Evolutionary conservation across 2,888 invertebrate species (phyloP), one percentile per base, ranked within the genome.

Genomic region (Phorcus lineatus): DNA sequence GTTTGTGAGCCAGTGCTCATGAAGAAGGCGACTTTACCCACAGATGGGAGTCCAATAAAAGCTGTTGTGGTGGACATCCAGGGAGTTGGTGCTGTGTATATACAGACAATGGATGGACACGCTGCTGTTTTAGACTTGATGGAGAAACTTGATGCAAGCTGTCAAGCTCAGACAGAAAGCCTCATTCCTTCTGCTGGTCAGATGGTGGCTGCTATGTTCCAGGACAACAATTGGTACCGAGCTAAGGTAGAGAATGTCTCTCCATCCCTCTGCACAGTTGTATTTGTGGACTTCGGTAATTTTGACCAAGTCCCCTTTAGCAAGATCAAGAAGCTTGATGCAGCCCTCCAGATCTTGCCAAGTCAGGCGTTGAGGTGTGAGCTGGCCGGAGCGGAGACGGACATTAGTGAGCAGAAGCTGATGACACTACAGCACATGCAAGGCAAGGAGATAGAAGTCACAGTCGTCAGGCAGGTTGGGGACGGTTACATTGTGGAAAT

Each of bases 181-280:
- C 16, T 36, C 7, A 28, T n/a, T 0, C 83, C 83, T 40, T 31
- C 31, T n/a, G 40, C 74, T 6, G 82, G 82, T 6, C 84, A 86
- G 75, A 79, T 70, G 76, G 84, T 86, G 1, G 83, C 81, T 11
- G 85, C 82, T 0, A 54, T 78, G 76, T 86, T 74, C 74, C 54
- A 78, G 9, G 82, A 84, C 36, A 83, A 82, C 2, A 55, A 57
- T 1, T 86, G 86, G 86, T 86, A 84, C 66, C 53, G 86, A 13
- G 84, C 82, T n/a, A 54, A 52, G 55, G 81, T 83, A n/a, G 47
- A 81, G 13, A n/a, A 19, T 11, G 40, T 70, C n/a, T 19, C 62
- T 36, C 9, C 16, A 28, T 19, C 66, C 47, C 28, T 24, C 47
- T 36, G 62, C 55, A 31, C 19, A 0, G 70, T 70, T 19, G 9